phyloP scores from a whole-genome alignment of 2,888 invertebrate genomes.

The Diplazon laetatorius region DNA sequence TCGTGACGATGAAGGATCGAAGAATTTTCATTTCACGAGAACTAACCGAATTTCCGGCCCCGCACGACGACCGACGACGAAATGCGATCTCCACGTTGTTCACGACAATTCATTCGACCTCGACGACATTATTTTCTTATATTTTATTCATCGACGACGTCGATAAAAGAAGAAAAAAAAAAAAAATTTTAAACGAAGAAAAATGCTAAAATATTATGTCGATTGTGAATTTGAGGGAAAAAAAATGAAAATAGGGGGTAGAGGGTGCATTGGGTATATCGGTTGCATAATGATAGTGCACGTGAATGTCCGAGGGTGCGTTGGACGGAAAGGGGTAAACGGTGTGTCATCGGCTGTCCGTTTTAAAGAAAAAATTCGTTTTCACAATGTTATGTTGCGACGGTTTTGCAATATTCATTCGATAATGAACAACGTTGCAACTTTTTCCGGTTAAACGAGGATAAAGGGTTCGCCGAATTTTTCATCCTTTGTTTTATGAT shows the following conservation, averaged over 20 bases:
- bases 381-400: too few species aligned
- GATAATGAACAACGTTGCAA: neutral
- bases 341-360: neutral
- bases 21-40: conserved; percentile 13
- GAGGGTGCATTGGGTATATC: too few species aligned
- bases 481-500: too few species aligned
- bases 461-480: too few species aligned
- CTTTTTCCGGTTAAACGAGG: too few species aligned
- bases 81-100: too few species aligned
- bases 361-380: too few species aligned
- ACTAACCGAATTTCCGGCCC: too few species aligned
- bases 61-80: neutral
- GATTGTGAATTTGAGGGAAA: too few species aligned
- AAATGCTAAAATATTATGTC: too few species aligned
- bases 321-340: neutral
- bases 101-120: neutral
- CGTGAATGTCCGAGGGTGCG: conserved; percentile 8
- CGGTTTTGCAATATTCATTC: conserved; percentile 15
- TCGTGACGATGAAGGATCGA: neutral
- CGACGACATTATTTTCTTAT: neutral
- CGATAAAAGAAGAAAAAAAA: neutral
- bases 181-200: neutral
- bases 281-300: conserved; percentile 9
- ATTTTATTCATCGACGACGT: conserved; percentile 3
- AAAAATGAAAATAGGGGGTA: too few species aligned